A percentile compares a stretch with the other conserved stretches of the same genome.
Conservation (phyloP, 2,797 vertebrate genomes). For the Gobionotothen gibberifrons region DNA sequence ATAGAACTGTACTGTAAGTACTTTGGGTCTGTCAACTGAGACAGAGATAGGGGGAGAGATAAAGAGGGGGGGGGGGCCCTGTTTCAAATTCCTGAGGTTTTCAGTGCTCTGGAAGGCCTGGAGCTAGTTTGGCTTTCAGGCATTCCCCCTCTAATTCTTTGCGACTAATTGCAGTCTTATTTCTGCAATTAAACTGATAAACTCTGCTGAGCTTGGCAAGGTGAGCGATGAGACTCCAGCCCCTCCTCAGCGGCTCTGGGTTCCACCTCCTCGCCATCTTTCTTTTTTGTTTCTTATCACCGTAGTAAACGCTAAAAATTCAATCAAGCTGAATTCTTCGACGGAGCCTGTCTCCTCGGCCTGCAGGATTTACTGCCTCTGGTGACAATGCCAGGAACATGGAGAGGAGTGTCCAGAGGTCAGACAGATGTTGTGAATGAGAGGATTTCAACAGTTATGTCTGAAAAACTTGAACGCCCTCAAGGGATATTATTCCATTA, state of each 20-base stretch:
- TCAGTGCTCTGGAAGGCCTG: constrained; percentile 71
- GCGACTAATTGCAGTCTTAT: constrained; percentile 81
- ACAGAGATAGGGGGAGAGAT: constrained; percentile 13
- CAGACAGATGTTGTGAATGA: constrained; percentile 76
- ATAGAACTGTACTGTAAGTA: not conserved
- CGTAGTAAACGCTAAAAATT: constrained; percentile 78
- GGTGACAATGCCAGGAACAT: constrained; percentile 72
- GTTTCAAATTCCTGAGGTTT: constrained; percentile 84
- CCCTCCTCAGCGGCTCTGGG: constrained; percentile 29
- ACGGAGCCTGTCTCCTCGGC: constrained; percentile 50
- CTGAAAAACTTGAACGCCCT: constrained; percentile 51
- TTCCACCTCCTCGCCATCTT: constrained; percentile 35
- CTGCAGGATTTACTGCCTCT: constrained; percentile 71
- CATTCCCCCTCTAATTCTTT: constrained; percentile 80
- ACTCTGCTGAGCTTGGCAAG: constrained; percentile 74
- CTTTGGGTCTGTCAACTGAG: constrained; percentile 50
- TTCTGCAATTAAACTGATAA: constrained; percentile 83
- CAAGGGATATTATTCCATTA: constrained; percentile 41
- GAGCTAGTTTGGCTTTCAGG: constrained; percentile 81
- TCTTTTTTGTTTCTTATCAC: constrained; percentile 22
- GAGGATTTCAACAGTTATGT: constrained; percentile 45
- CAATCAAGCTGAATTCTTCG: constrained; percentile 68
- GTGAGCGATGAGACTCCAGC: constrained; percentile 48
- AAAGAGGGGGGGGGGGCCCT: constrained; percentile 47
- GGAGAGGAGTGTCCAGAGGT: constrained; percentile 71